A percentile compares a stretch with the other conserved stretches of the same genome.
Evolutionary conservation across 2,888 invertebrate genomes (phyloP).

Genomic region (Heterodera filipjevi): DNA sequence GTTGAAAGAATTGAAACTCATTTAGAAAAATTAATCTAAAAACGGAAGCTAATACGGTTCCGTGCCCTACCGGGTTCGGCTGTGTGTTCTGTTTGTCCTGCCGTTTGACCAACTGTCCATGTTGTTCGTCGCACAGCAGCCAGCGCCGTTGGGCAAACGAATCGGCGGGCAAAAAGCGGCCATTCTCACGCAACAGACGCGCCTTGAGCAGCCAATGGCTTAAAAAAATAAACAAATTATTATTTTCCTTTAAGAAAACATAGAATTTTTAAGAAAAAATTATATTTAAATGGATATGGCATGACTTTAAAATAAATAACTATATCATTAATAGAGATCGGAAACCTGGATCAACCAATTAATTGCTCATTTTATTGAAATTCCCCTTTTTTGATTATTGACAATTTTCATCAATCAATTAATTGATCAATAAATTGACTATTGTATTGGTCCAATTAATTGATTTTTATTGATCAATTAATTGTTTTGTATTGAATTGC

Average conservation of each 20-base stretch:
- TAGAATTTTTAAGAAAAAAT: background rate
- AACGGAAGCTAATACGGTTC: background rate
- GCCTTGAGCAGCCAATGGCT: conserved; percentile 93
- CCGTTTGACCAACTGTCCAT: conserved; percentile 84
- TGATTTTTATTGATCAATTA: too few species aligned
- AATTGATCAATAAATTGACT: too few species aligned
- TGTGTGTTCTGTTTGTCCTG: conserved; percentile 69
- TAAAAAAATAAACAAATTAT: conserved; percentile 45
- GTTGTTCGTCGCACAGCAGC: conserved; percentile 93
- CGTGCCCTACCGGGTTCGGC: conserved; percentile 69
- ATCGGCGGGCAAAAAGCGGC: conserved; percentile 88
- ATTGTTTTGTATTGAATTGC: too few species aligned
- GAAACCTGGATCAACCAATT: too few species aligned
- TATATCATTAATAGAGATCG: too few species aligned
- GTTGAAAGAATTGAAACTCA: conserved; percentile 1
- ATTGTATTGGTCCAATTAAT: too few species aligned
- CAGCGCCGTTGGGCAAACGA: conserved; percentile 87
- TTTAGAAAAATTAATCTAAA: conserved; percentile 3
- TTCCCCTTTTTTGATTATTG: too few species aligned
- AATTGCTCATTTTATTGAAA: too few species aligned
- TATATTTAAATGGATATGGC: too few species aligned
- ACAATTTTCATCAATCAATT: too few species aligned
- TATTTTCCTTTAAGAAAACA: conserved; percentile 4
- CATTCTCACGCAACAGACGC: conserved; percentile 89
- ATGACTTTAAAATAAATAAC: background rate